phyloP scores from a whole-genome alignment of 2,113 vertebrate species.

The Pangasianodon hypophthalmus region DNA sequence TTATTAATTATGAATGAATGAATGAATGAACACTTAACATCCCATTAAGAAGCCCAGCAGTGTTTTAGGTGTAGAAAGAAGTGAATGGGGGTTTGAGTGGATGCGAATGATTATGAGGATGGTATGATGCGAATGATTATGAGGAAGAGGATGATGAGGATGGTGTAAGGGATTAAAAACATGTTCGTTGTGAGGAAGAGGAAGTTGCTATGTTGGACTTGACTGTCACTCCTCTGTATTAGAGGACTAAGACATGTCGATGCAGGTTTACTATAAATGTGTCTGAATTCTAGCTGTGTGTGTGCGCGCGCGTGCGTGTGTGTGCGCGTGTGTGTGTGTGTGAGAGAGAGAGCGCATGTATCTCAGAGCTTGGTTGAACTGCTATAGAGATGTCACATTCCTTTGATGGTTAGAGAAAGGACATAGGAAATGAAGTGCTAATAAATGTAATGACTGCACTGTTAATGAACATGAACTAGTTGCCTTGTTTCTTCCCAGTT shows the following conservation, averaged over 20 bases:
- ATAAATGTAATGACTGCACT: neutral
- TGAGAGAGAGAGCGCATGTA: no score
- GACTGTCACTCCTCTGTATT: neutral
- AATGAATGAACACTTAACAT: neutral
- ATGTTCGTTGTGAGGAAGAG: neutral
- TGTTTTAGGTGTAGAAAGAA: neutral
- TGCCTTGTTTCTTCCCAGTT: slow-evolving; percentile 17
- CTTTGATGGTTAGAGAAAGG: slow-evolving; percentile 3
- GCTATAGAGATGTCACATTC: neutral
- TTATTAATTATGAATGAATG: neutral
- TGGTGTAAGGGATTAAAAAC: neutral
- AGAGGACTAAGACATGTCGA: slow-evolving; percentile 10
- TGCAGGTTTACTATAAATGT: neutral
- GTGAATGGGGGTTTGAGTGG: neutral
- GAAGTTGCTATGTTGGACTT: slow-evolving; percentile 13
- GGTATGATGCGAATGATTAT: neutral
- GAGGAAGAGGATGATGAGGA: neutral
- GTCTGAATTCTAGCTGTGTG: neutral
- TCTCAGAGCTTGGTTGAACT: neutral
- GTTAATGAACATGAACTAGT: slow-evolving; percentile 2
- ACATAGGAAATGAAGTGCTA: neutral
- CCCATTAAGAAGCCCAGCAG: neutral
- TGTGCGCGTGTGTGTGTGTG: neutral
- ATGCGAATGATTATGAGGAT: neutral
- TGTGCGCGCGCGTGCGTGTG: no score